A percentile compares a stretch with the other conserved stretches of the same genome.
phyloP scores from a whole-genome alignment of 1,140 invertebrate species.

The Tribolium madens region DNA sequence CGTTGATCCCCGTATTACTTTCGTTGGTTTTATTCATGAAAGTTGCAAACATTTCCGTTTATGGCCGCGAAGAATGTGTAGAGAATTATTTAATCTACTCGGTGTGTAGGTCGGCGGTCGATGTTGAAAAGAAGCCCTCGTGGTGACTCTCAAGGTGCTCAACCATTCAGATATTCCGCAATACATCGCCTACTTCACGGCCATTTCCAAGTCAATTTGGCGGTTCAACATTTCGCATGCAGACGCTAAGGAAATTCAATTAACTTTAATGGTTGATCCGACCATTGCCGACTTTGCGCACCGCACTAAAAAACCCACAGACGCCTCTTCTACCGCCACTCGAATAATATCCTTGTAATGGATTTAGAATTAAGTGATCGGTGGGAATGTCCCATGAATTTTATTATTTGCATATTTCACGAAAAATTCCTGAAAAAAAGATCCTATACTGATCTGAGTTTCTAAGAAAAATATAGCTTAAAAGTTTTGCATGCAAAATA shows the following conservation, averaged over 20 bases:
- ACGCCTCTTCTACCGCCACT: conserved; percentile 45
- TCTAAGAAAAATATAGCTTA: no score
- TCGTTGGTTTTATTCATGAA: conserved; percentile 41
- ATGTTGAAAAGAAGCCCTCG: conserved; percentile 29
- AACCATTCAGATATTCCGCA: conserved; percentile 56
- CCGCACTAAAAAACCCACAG: conserved; percentile 57
- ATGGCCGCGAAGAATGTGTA: conserved; percentile 29
- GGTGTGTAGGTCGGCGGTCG: neutral
- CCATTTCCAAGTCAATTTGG: conserved; percentile 66
- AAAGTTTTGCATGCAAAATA: no score
- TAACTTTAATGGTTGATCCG: conserved; percentile 67
- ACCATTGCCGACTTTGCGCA: conserved; percentile 57
- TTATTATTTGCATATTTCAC: conserved; percentile 58
- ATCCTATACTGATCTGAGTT: no score
- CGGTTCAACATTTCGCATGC: conserved; percentile 62
- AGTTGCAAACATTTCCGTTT: conserved; percentile 40
- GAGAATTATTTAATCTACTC: conserved; percentile 43
- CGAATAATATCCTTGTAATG: conserved; percentile 62
- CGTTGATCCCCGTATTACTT: conserved; percentile 8
- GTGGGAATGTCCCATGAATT: conserved; percentile 55
- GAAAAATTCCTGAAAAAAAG: conserved; percentile 22
- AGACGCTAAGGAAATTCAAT: conserved; percentile 66
- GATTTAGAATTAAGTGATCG: conserved; percentile 63
- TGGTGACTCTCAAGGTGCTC: conserved; percentile 42
- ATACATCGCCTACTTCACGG: conserved; percentile 59